Percentiles rank a stretch among this genome's conserved stretches.
These are phyloP conservation scores for Drosophila ficusphila DNA, from an alignment of 1,140 invertebrate genomes.

Conservation along the genomic window DNA sequence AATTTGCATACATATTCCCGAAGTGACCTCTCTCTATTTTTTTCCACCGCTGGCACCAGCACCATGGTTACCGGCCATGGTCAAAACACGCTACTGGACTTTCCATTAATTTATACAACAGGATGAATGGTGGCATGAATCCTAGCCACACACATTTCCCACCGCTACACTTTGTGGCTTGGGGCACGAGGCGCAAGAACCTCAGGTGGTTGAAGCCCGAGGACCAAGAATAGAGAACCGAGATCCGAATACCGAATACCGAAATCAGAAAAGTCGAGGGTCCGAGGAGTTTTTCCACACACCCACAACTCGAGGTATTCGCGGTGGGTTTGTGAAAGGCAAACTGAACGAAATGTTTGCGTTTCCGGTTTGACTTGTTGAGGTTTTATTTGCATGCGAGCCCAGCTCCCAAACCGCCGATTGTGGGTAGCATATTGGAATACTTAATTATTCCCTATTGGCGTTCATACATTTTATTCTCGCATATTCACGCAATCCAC, in stretches of 20 bases:
- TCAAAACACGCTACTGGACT: constrained; percentile 76
- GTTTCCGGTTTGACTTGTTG: constrained; percentile 76
- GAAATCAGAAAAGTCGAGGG: neutral
- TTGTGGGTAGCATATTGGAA: constrained; percentile 39
- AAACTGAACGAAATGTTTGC: constrained; percentile 61
- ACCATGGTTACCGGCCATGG: constrained; percentile 70
- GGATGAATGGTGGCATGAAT: constrained; percentile 54
- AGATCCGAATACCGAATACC: neutral
- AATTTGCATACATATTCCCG: constrained; percentile 59
- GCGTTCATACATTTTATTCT: constrained; percentile 50
- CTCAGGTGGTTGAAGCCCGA: constrained; percentile 38
- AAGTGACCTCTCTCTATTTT: constrained; percentile 64
- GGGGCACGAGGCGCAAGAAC: constrained; percentile 3
- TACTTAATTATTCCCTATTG: constrained; percentile 75
- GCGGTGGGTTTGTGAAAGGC: constrained; percentile 25
- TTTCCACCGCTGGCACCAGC: constrained; percentile 46
- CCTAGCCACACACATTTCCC: constrained; percentile 10
- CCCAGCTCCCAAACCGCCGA: constrained; percentile 19
- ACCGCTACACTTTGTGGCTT: neutral
- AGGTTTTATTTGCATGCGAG: constrained; percentile 77
- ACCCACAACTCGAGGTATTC: constrained; percentile 12
- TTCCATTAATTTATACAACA: constrained; percentile 70
- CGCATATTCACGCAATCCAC: constrained; percentile 60
- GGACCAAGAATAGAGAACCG: neutral
- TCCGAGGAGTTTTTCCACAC: constrained; percentile 28